These are phyloP conservation scores for Crypturellus tataupa DNA, from an alignment of 2,797 vertebrate species.

Conservation along the genomic window DNA sequence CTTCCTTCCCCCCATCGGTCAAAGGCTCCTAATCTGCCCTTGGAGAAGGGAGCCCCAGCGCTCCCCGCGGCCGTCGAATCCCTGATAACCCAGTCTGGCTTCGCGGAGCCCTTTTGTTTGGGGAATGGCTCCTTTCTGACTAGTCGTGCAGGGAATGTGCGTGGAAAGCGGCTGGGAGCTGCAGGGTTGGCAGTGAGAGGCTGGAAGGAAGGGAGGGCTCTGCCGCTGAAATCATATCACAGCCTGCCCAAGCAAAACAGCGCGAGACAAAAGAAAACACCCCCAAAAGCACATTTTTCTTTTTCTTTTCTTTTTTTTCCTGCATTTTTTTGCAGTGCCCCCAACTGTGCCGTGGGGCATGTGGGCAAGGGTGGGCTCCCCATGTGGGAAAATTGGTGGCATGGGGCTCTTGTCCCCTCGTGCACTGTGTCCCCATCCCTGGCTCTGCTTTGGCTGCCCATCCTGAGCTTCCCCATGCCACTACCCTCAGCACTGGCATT, in stretches of 20 bases:
- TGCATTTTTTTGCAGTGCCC: not conserved
- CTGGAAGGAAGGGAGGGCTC: slow-evolving; percentile 61
- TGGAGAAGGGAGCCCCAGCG: slow-evolving; percentile 20
- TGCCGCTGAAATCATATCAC: not conserved
- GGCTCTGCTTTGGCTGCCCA: no score
- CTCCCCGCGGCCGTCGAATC: not conserved
- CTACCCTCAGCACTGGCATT: no score
- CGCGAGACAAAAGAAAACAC: not conserved
- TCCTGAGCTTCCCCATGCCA: no score
- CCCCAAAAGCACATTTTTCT: not conserved
- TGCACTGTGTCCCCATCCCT: no score
- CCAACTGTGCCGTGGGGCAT: rapidly evolving
- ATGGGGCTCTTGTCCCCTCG: no score
- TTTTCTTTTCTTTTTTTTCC: not conserved
- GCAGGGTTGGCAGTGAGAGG: not conserved
- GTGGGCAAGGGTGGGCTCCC: no score
- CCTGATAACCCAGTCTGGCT: slow-evolving; percentile 46
- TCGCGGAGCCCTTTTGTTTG: not conserved
- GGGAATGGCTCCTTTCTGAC: not conserved
- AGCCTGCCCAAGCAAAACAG: not conserved
- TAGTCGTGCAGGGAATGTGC: not conserved
- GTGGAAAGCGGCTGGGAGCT: not conserved
- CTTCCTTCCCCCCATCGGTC: not conserved
- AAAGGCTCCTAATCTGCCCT: slow-evolving; percentile 34
- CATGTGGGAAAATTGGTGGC: no score